Conservation (phyloP, 2,797 vertebrate genomes). For the Acropternis orthonyx region DNA sequence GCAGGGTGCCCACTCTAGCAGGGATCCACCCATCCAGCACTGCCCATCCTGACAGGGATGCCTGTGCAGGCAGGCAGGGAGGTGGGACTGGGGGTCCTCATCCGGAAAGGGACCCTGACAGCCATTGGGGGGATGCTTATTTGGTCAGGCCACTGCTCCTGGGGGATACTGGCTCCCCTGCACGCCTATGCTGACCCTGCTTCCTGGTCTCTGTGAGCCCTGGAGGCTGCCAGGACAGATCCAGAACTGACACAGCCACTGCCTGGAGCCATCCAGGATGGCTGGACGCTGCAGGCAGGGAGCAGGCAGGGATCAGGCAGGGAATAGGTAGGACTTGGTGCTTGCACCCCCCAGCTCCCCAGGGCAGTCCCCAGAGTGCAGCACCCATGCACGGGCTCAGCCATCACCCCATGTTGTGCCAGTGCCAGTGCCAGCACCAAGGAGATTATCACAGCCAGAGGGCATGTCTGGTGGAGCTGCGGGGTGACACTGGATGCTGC, state of each 20-base stretch:
- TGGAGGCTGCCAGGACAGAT: fast-evolving
- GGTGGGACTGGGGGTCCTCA: no score
- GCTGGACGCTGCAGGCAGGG: background rate
- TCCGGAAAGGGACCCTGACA: background rate
- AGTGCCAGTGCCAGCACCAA: background rate
- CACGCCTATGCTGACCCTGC: fast-evolving
- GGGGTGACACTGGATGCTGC: background rate
- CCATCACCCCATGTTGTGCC: fast-evolving
- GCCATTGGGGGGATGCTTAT: background rate
- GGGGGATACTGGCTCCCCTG: fast-evolving
- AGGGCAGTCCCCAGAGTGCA: fast-evolving
- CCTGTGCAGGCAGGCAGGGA: background rate
- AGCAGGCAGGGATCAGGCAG: background rate
- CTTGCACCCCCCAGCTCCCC: background rate
- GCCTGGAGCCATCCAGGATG: background rate
- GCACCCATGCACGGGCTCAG: background rate
- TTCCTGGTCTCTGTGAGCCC: background rate
- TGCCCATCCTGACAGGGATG: background rate
- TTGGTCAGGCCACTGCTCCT: fast-evolving
- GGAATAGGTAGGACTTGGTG: no score
- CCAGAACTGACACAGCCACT: background rate
- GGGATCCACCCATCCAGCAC: background rate
- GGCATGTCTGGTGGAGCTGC: background rate
- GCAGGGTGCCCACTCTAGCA: background rate
- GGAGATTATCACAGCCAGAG: background rate